Percentiles rank a stretch among this genome's conserved stretches.
Conservation (phyloP, 2,888 invertebrate genomes). For the Lypha dubia region DNA sequence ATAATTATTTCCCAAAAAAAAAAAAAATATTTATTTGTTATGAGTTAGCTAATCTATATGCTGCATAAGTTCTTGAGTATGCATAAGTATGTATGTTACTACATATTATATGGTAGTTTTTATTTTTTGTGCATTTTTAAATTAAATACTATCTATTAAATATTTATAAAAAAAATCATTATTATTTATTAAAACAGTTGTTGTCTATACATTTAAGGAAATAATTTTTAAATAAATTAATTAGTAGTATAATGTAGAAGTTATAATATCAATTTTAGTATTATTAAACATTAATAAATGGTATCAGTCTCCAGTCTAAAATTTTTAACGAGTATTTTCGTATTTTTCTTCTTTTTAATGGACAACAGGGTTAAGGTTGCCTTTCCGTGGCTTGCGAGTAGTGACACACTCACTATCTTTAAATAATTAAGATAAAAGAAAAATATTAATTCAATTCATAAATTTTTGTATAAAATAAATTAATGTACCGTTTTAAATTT, state of each 20-base stretch:
- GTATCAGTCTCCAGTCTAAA: slow-evolving; percentile 70
- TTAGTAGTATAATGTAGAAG: background rate
- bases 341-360: background rate
- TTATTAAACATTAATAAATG: slow-evolving; percentile 54
- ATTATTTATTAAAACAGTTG: slow-evolving; percentile 3
- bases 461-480: background rate
- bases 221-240: slow-evolving; percentile 37
- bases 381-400: slow-evolving; percentile 32
- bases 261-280: slow-evolving; percentile 14
- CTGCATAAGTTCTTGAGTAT: too few relatives aligned
- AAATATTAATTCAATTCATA: background rate
- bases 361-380: slow-evolving; percentile 17
- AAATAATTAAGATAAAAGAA: slow-evolving; percentile 29
- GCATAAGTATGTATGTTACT: too few relatives aligned
- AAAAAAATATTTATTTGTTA: too few relatives aligned
- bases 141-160: slow-evolving; percentile 25
- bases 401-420: background rate
- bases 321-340: slow-evolving; percentile 44
- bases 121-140: slow-evolving; percentile 3
- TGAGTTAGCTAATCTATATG: too few relatives aligned
- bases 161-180: slow-evolving; percentile 39
- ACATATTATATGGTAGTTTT: background rate
- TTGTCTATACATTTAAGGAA: slow-evolving; percentile 15
- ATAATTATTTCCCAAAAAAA: too few relatives aligned
- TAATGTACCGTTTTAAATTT: slow-evolving; percentile 50